These are phyloP conservation scores for Labeo calbasu DNA, from an alignment of 2,797 vertebrate species.

Conservation along the genomic window DNA sequence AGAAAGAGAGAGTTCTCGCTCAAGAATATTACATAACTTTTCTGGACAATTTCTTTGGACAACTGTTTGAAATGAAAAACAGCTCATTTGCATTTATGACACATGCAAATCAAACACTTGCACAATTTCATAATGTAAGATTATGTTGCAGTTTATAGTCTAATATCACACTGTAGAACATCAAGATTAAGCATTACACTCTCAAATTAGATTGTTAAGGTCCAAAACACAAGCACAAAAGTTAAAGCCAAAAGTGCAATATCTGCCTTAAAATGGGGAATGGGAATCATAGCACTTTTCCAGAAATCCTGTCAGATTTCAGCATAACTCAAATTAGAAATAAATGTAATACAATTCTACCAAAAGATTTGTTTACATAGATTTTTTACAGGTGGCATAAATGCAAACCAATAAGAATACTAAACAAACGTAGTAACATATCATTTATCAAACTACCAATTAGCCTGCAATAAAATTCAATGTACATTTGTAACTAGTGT, in stretches of 20 bases:
- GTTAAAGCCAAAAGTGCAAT: not conserved
- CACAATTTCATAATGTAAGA: slow-evolving; percentile 7
- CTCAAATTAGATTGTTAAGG: not conserved
- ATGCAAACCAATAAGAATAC: not conserved
- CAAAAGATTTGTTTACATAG: not conserved
- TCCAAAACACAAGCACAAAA: not conserved
- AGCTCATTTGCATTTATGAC: slow-evolving; percentile 12
- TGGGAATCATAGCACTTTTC: too few species aligned
- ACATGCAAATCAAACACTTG: not conserved
- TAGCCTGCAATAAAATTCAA: not conserved
- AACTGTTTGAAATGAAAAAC: slow-evolving; percentile 18
- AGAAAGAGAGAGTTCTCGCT: not conserved
- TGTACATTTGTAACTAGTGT: not conserved
- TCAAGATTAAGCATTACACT: not conserved
- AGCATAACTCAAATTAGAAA: not conserved
- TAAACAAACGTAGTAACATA: not conserved
- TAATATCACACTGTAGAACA: not conserved
- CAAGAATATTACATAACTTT: slow-evolving; percentile 27
- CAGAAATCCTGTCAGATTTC: not conserved
- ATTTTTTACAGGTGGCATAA: not conserved
- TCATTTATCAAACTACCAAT: not conserved
- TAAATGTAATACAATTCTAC: not conserved
- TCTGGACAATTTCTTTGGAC: not conserved
- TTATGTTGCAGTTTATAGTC: not conserved
- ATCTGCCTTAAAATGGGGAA: not conserved